Conservation (phyloP, 2,888 invertebrate genomes). For the Amphipoea lucens region DNA sequence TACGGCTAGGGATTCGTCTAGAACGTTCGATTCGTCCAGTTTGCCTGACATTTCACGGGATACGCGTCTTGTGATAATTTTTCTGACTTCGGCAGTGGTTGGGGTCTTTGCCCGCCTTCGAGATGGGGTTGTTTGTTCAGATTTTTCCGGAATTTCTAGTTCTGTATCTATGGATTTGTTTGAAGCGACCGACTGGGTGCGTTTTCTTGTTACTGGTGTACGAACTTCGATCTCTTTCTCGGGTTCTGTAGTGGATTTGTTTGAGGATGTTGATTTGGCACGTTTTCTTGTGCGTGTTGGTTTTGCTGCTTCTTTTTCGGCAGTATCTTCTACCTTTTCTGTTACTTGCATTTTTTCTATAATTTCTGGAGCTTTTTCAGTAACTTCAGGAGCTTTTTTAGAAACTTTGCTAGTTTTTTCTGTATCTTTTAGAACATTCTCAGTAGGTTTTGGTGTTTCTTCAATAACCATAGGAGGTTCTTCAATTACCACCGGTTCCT, state of each 20-base stretch:
- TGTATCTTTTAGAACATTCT: conserved; percentile 14
- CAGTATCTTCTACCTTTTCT: conserved; percentile 36
- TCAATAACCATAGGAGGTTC: not conserved
- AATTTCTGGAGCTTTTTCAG: not conserved
- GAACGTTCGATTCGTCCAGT: conserved; percentile 74
- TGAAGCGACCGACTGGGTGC: conserved; percentile 78
- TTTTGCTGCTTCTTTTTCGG: conserved; percentile 44
- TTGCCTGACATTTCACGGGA: conserved; percentile 81
- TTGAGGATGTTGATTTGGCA: conserved; percentile 72
- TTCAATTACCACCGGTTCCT: not conserved
- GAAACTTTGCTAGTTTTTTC: not conserved
- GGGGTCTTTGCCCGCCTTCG: conserved; percentile 79
- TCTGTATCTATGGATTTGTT: conserved; percentile 74
- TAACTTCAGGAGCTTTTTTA: not conserved
- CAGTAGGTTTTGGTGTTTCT: conserved; percentile 1
- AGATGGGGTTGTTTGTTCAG: conserved; percentile 64
- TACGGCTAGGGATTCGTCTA: conserved; percentile 73
- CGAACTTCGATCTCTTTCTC: conserved; percentile 64
- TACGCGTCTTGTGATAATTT: conserved; percentile 83
- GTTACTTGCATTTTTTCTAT: conserved; percentile 36
- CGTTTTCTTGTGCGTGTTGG: conserved; percentile 67
- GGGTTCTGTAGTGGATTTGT: conserved; percentile 62
- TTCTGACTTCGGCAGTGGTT: conserved; percentile 78
- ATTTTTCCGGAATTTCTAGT: conserved; percentile 72
- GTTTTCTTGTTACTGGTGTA: conserved; percentile 80